Evolutionary conservation across 2,113 vertebrate genomes (phyloP), one percentile per base, ranked within the genome.

Genomic region (Lophotis ruficrista): DNA sequence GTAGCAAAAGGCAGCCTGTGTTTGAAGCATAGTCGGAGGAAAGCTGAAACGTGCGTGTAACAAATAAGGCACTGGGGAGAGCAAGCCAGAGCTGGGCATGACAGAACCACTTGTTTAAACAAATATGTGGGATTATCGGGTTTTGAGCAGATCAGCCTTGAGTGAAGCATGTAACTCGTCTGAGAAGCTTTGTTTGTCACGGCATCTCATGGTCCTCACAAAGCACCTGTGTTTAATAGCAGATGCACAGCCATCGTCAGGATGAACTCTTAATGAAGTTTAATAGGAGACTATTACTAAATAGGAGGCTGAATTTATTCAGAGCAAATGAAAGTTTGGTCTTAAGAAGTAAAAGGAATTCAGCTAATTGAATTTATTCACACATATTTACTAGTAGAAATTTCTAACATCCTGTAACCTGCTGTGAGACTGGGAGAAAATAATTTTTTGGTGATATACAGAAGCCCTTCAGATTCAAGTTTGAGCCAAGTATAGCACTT

Each of bases 51-150:
- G 1, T 56, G 27, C 45, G 24, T 28, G 45, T 68, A 57, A 41
- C 47, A 93, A 81, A 83, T 28, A 89, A 91, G 38, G 65, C 57
- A 31, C 3, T 33, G 69, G 61, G 56, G 38, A 95, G 94, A 89
- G 87, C 84, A 96, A 81, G 81, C 93, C 93, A 91, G 87, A 72
- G 54, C 57, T 90, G 92, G 88, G 73, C 88, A 33, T 69, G 83
- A 19, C 53, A 72, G 62, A 92, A 53, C 48, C 58, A 45, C 71
- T 95, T 38, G 22, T 88, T 93, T 62, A 88, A 89, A 91, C 38
- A 58, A 84, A 94, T 64, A 60, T 91, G 69, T 69, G 62, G 69
- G 71, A 75, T 91, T 92, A 78, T 64, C 83, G 87, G 77, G 87
- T 94, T 96, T 82, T 78, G 77, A 83, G 28, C 61, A 94, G 78